Evolutionary conservation across 2,797 vertebrate species (phyloP), one percentile per base, ranked within the genome.

Genomic region (Helostoma temminkii): DNA sequence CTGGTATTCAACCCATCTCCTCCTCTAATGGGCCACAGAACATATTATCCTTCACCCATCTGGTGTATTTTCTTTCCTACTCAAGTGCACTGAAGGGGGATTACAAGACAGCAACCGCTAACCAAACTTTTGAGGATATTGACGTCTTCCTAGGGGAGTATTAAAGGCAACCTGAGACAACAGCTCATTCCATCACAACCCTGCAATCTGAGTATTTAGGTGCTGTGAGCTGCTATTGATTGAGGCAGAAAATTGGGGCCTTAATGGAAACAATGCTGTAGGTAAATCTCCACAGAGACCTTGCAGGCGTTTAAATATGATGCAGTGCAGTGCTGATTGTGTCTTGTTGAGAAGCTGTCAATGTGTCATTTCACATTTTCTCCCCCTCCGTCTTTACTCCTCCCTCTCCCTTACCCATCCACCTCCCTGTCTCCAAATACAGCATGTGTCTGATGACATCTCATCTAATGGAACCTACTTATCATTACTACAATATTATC

Each of bases 11-110:
- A 63, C 76, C 63, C 69, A 83, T 66, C 73, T 64, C 75, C 80
- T 69, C 66, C 57, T 28, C 83, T 91, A 91, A 91, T 89, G 82
- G 83, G 54, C 79, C 78, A 47, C 73, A 76, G 74, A 87, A 76
- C 77, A 84, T 74, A 84, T 89, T 82, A 86, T 77, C 85, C 84
- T 80, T 67, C 60, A 74, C 74, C 82, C 90, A 81, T 84, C 86
- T 87, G 84, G 34, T 19, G 6, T 61, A 74, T 88, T 81, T 71
- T 56, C 83, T 88, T 88, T 82, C 81, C 36, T 68, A 69, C 85
- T 84, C 73, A 6, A 21, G 73, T 66, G 83, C 76, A 78, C 45
- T 53, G 49, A 59, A 57, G 52, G 32, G 56, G 58, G 55, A 73
- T 81, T 69, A 81, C 71, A 65, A 70, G 69, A 70, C 36, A 68